A percentile compares a stretch with the other conserved stretches of the same genome.
These are phyloP conservation scores for Noctua fimbriata DNA, from an alignment of 2,888 invertebrate genomes.

Conservation along the genomic window DNA sequence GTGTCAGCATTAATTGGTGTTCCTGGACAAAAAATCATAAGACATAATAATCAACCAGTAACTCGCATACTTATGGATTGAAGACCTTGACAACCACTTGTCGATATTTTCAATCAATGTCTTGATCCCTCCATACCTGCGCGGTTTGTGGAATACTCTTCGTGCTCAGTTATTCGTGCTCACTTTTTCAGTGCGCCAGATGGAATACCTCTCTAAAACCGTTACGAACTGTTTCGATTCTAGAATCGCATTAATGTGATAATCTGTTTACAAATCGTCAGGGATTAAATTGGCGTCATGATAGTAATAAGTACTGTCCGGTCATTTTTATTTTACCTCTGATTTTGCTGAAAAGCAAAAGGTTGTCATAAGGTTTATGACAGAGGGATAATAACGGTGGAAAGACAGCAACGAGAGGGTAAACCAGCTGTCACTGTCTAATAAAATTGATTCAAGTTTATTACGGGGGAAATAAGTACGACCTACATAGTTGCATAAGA, in stretches of 20 bases:
- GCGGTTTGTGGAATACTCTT: neutral
- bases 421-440: neutral
- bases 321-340: neutral
- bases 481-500: neutral
- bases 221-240: neutral
- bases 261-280: neutral
- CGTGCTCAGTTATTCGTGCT: neutral
- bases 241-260: neutral
- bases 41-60: neutral
- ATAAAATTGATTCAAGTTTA: neutral
- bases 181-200: neutral
- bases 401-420: neutral
- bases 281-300: neutral
- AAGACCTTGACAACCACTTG: neutral
- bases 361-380: neutral
- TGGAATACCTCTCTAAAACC: neutral
- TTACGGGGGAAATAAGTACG: neutral
- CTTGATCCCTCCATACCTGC: neutral
- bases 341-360: neutral
- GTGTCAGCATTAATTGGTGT: constrained; percentile 62
- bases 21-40: neutral
- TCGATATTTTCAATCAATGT: neutral
- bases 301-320: neutral
- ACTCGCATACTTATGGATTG: neutral
- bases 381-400: neutral